These are phyloP conservation scores for Linyphia triangularis DNA, from an alignment of 2,888 invertebrate species.

Conservation along the genomic window DNA sequence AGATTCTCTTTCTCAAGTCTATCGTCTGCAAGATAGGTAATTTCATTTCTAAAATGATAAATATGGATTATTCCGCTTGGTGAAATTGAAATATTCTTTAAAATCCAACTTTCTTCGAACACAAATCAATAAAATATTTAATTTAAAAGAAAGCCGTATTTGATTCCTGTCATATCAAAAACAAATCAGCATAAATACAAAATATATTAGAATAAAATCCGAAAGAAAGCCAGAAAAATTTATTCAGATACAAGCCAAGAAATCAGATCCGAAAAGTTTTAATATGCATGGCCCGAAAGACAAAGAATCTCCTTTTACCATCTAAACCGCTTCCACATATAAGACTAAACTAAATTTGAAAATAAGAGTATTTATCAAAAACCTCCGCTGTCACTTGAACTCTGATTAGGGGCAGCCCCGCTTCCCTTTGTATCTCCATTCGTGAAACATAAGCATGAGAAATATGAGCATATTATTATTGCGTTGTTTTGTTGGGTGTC, in stretches of 20 bases:
- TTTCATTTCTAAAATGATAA: no score
- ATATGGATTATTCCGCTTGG: background rate
- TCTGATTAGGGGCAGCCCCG: conserved; percentile 40
- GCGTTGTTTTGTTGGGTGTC: conserved; percentile 28
- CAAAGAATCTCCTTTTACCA: conserved; percentile 12
- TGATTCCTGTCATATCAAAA: conserved; percentile 37
- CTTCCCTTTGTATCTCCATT: conserved; percentile 13
- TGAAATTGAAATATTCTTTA: background rate
- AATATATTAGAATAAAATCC: conserved; percentile 42
- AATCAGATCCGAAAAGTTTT: conserved; percentile 19
- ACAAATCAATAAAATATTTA: conserved; percentile 12
- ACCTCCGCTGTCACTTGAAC: conserved; percentile 48
- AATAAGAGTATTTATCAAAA: conserved; percentile 60
- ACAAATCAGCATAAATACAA: conserved; percentile 52
- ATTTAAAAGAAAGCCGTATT: conserved; percentile 8
- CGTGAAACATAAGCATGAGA: conserved; percentile 60
- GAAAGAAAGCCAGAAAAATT: background rate
- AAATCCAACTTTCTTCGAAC: background rate
- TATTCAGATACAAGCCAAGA: conserved; percentile 24
- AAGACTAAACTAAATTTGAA: conserved; percentile 25
- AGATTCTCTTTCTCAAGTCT: no score
- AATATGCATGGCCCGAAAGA: conserved; percentile 33
- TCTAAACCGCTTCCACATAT: background rate
- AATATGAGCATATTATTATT: conserved; percentile 56
- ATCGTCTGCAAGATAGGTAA: no score